Base-by-base conservation (phyloP, 2,797 vertebrate species). In the Carduelis carduelis region DNA sequence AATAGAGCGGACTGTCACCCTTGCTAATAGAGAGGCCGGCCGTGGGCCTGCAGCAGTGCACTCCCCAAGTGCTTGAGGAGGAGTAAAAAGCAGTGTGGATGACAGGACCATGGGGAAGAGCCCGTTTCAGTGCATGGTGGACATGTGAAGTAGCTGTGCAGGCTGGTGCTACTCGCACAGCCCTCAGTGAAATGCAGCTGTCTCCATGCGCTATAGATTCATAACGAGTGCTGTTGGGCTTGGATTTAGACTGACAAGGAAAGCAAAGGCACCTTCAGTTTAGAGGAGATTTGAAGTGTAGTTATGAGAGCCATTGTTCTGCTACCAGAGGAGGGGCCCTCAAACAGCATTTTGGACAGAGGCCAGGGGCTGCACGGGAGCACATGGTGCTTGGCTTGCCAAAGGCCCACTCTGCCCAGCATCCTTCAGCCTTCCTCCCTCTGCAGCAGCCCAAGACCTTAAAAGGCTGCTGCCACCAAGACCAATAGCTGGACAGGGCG, bases 391-490 rank as follows among this genome's bases (percentile, higher is more conserved):
- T 92, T 28, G 10, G 46, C 50, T 49, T 39, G 27, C 91, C n/a
- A 22, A 39, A 50, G n/a, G 53, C 11, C 15, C 1, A 1, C 66
- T 93, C 87, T 50, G 63, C 68, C 66, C 85, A 69, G 65, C 77
- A 34, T 81, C 59, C 59, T 89, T 93, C 44, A 46, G 64, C 66
- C 30, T 2, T 75, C 27, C 57, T 93, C 61, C 76, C 92, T 11
- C 34, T 72, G 74, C 78, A 71, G 77, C 88, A 55, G 52, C 88
- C 90, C 18, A 16, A 91, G 91, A n/a, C 86, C n/a, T 90, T 30
- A 7, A 90, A 92, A 81, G 50, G 76, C 27, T 53, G 71, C 63
- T 69, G 52, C 84, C 19, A 23, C 74, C 50, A 34, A 71, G 63
- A 53, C 3, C 11, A 80, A 66, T 43, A 88, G 79, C 60, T 89